Evolutionary conservation across 2,888 invertebrate genomes (phyloP).

Genomic region (Fragum fragum): DNA sequence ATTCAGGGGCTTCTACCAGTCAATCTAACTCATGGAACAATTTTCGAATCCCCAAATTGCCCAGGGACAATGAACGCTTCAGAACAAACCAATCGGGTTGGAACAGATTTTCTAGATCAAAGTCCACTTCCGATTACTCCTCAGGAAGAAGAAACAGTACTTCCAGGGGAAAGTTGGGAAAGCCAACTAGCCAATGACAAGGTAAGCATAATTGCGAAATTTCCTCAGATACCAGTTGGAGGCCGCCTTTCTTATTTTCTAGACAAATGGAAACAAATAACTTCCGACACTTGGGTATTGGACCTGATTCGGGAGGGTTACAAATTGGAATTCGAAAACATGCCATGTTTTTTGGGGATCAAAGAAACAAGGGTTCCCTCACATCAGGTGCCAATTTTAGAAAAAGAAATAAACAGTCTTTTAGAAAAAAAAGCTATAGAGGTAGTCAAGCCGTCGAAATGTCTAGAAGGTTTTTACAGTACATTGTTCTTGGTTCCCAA

Average conservation of each 20-base stretch:
- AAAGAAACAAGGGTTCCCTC: constrained; percentile 22
- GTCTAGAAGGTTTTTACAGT: constrained; percentile 35
- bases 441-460: background rate
- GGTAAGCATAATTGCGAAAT: constrained; percentile 33
- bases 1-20: background rate
- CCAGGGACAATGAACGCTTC: background rate
- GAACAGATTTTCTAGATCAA: background rate
- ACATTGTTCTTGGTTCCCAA: constrained; percentile 14
- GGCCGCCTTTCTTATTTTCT: constrained; percentile 26
- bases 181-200: constrained; percentile 33
- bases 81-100: background rate
- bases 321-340: constrained; percentile 25
- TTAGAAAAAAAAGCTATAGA: constrained; percentile 30
- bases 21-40: constrained; percentile 10
- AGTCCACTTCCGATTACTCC: background rate
- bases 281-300: constrained; percentile 35
- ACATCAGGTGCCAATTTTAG: background rate
- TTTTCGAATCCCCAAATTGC: constrained; percentile 39
- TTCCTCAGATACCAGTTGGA: constrained; percentile 32
- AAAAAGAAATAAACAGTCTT: constrained; percentile 7
- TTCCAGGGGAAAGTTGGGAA: background rate
- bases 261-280: constrained; percentile 23
- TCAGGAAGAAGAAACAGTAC: constrained; percentile 5
- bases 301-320: constrained; percentile 35
- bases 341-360: constrained; percentile 25